A percentile compares a stretch with the other conserved stretches of the same genome.
These are phyloP conservation scores for Donacobius atricapilla DNA, from an alignment of 2,113 vertebrate species.

Conservation along the genomic window DNA sequence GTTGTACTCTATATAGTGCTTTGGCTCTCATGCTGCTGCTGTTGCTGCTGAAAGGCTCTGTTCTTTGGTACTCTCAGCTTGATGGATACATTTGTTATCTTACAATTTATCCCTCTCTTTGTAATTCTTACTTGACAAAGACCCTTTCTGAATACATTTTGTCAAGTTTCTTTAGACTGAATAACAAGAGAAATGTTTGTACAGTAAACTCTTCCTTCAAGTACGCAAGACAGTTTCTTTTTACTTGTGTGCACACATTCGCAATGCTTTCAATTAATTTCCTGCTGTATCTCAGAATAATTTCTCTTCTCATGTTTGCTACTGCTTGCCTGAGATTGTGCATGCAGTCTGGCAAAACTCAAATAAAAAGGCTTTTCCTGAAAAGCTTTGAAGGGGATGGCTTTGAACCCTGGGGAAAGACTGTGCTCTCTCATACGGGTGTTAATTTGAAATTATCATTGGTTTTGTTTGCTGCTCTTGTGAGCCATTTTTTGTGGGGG, in stretches of 20 bases:
- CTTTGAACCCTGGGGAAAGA: not conserved
- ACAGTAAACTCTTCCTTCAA: constrained; percentile 1
- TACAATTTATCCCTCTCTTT: not conserved
- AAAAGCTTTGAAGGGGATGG: not conserved
- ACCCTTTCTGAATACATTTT: not conserved
- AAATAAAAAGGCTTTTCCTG: not conserved
- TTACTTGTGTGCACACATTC: not conserved
- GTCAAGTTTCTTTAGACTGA: not conserved
- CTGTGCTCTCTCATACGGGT: not conserved
- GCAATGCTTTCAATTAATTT: not conserved
- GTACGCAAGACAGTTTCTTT: not conserved
- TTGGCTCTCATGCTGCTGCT: not conserved
- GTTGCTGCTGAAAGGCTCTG: not conserved
- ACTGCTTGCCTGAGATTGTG: not conserved
- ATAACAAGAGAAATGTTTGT: constrained; percentile 3
- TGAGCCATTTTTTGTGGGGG: not conserved
- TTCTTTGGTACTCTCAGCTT: not conserved
- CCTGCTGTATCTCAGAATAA: not conserved
- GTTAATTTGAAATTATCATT: not conserved
- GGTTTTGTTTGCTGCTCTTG: not conserved
- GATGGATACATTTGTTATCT: not conserved
- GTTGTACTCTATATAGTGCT: not conserved
- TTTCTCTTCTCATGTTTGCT: not conserved
- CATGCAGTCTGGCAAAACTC: not conserved
- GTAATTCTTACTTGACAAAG: not conserved